Base-by-base conservation (phyloP, 2,113 vertebrate genomes). In the Muntiacus reevesi region DNA sequence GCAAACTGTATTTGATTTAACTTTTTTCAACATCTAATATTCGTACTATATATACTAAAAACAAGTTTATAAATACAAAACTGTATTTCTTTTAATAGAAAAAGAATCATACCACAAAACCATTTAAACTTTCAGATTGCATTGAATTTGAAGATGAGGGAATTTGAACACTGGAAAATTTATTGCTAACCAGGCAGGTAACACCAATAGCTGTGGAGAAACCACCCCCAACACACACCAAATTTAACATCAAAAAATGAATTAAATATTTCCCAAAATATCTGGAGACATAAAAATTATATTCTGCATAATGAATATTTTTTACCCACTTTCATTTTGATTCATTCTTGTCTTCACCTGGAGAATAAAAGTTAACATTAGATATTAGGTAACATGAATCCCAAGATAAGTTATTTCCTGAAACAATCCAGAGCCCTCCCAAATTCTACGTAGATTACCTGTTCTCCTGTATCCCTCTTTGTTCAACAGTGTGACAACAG, bases 401-500 rank as follows among this genome's bases (percentile, higher is more conserved):
- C 33, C 45, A 50, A 59, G 4, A 7, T 88, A 54, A 59, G 6
- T 43, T 64, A 13, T 47, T 55, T 67, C 10, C 28, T 59, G 12
- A 7, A 87, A 40, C 15, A 50, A 62, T 30, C 4, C 36, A 74
- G 67, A 62, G 3, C 13, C 14, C n/a, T 79, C 64, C 33, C 27
- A 50, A 28, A 21, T 57, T 57, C 30, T 82, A n/a, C n/a, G 55
- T 3, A 45, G 15, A 28, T 67, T 94, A 1, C 19, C 27, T 17
- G 47, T 43, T 47, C 13, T 23, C 33, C 40, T n/a, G 36, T 25
- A 81, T 27, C 27, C 40, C 2, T 59, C 50, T 64, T 45, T 54
- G 28, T 7, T 30, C 17, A 14, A 5, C 13, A 78, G 8, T 0
- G 0, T n/a, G 33, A 10, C 6, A 67, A 3, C 5, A 36, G 11